These are phyloP conservation scores for Mythimna vitellina DNA, from an alignment of 2,888 invertebrate species.

Conservation along the genomic window DNA sequence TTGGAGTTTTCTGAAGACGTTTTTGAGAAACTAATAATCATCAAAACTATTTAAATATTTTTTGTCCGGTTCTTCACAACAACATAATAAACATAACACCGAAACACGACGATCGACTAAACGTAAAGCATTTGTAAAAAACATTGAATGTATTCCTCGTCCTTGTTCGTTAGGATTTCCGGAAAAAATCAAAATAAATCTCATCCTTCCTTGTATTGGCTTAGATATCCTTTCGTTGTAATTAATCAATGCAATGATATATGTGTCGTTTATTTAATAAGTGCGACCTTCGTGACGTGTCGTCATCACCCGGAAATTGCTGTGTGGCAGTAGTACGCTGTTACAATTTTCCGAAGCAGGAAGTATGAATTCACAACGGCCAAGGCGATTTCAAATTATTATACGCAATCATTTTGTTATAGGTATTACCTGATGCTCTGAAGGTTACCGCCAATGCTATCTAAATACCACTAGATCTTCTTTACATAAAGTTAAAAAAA, in stretches of 20 bases:
- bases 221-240: slow-evolving; percentile 62
- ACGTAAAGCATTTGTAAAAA: background rate
- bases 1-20: background rate
- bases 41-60: background rate
- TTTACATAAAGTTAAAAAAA: slow-evolving; percentile 28
- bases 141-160: background rate
- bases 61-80: background rate
- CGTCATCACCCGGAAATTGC: slow-evolving; percentile 88
- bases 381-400: slow-evolving; percentile 86
- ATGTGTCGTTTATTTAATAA: slow-evolving; percentile 75
- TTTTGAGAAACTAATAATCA: background rate
- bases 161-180: background rate
- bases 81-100: background rate
- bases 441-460: slow-evolving; percentile 57
- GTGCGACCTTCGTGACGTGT: slow-evolving; percentile 80
- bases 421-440: slow-evolving; percentile 59
- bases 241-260: slow-evolving; percentile 74
- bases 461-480: slow-evolving; percentile 58
- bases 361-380: slow-evolving; percentile 81
- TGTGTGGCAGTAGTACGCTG: slow-evolving; percentile 81
- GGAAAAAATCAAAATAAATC: slow-evolving; percentile 17
- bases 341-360: slow-evolving; percentile 89
- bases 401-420: slow-evolving; percentile 72
- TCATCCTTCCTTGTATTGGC: slow-evolving; percentile 48
- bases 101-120: background rate